phyloP scores from a whole-genome alignment of 2,797 vertebrate species.

The Squalus acanthias region DNA sequence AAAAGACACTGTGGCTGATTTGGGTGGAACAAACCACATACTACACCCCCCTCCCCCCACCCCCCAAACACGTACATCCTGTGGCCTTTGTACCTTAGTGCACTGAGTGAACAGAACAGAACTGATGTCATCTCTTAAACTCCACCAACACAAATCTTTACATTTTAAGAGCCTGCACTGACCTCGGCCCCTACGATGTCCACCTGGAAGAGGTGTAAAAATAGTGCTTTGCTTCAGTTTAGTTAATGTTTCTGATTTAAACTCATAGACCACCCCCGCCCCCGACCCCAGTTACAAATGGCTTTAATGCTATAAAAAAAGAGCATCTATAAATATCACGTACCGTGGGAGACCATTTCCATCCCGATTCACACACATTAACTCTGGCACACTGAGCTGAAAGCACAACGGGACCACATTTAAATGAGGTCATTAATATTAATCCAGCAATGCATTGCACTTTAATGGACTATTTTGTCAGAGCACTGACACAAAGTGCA shows the following conservation, averaged over 20 bases:
- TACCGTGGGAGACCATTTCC: background rate
- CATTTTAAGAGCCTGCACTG: background rate
- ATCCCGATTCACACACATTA: background rate
- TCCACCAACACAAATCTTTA: background rate
- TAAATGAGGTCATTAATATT: background rate
- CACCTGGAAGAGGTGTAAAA: background rate
- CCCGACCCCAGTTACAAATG: background rate
- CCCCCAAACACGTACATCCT: background rate
- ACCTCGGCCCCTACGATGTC: background rate
- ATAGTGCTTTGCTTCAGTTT: background rate
- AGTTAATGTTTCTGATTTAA: background rate
- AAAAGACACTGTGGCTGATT: background rate
- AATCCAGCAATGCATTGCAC: background rate
- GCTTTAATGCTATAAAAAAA: background rate
- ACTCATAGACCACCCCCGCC: background rate
- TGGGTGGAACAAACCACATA: background rate
- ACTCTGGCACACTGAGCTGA: background rate
- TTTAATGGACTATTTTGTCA: background rate
- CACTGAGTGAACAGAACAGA: background rate
- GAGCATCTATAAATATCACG: background rate
- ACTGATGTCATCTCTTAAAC: background rate
- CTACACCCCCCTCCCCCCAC: background rate
- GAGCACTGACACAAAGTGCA: background rate
- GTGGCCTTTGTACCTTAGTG: background rate
- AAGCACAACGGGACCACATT: background rate